Evolutionary conservation across 2,888 invertebrate species (phyloP), one percentile per base, ranked within the genome.

Genomic region (Nemotelus nigrinus): DNA sequence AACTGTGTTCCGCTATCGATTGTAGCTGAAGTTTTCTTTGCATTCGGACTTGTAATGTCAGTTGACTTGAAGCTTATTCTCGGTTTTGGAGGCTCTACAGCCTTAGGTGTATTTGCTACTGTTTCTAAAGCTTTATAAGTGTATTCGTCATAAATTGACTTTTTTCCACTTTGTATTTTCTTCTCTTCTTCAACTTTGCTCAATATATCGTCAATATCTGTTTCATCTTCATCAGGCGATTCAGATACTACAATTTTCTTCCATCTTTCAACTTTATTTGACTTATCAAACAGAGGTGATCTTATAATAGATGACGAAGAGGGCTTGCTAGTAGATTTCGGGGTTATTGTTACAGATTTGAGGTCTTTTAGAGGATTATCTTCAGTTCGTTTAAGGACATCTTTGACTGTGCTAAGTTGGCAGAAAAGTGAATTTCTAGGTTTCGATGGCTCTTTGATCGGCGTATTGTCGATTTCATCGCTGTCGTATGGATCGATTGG

Each of bases 141-240:
- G 77, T 82, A 84, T 45, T 80, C 78, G 77, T 83, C 84, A 55
- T 81, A 87, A 39, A 83, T 79, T 0, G 86, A 85, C 76, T 83
- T 82, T 2, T 81, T 83, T 1, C 87, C 87, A 77, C 83, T 82
- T 5, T 84, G 72, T 2, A 82, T 78, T n/a, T 83, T 83, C 43
- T 85, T 83, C 67, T 86, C 84, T 58, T 85, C 84, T n/a, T 83
- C 82, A 8, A 86, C 84, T 70, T 85, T 83, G 3, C 84, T 82
- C 6, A 87, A 70, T 41, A 87, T 83, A 4, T 84, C 85, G 2
- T 77, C 76, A 8, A 58, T 58, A 57, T 76, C 76, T 4, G 8
- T 57, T 2, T 76, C 76, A 5, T 60, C 72, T 39, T 50, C 53
- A 44, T 43, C 25, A 25, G 25, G 25, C 25, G 25, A 25, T 25